These are phyloP conservation scores for Plagodis pulveraria DNA, from an alignment of 2,888 invertebrate species.

Conservation along the genomic window DNA sequence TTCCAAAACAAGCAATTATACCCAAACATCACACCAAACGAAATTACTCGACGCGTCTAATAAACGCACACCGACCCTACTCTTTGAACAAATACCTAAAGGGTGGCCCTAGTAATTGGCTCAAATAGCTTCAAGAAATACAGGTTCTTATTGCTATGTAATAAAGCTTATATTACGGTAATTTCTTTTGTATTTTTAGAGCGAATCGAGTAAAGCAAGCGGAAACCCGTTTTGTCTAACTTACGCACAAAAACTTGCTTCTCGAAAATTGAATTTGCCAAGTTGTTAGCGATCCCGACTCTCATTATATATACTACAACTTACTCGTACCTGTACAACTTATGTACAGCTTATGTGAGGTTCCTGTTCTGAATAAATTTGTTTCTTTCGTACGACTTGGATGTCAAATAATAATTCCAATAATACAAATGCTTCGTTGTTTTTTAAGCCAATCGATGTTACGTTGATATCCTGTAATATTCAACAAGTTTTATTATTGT, in stretches of 20 bases:
- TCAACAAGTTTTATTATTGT: no score
- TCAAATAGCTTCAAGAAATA: slow-evolving; percentile 7
- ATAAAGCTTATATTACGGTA: slow-evolving; percentile 10
- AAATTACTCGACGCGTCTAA: slow-evolving; percentile 30
- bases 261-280: slow-evolving; percentile 23
- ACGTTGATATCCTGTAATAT: no score
- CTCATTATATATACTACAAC: no score
- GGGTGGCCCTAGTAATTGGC: slow-evolving; percentile 23
- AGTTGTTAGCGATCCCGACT: slow-evolving; percentile 10
- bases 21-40: slow-evolving; percentile 17
- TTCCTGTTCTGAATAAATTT: no score
- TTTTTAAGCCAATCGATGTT: no score
- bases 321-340: no score
- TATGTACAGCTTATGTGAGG: no score
- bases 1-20: slow-evolving; percentile 15
- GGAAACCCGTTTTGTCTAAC: slow-evolving; percentile 23
- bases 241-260: slow-evolving; percentile 22
- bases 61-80: slow-evolving; percentile 30
- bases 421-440: no score
- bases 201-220: slow-evolving; percentile 11
- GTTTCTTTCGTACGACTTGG: no score
- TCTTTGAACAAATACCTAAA: slow-evolving; percentile 26
- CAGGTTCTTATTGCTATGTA: slow-evolving; percentile 2
- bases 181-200: neutral
- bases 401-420: no score